Conservation (phyloP, 2,797 vertebrate species). For the Oreochromis grahami region DNA sequence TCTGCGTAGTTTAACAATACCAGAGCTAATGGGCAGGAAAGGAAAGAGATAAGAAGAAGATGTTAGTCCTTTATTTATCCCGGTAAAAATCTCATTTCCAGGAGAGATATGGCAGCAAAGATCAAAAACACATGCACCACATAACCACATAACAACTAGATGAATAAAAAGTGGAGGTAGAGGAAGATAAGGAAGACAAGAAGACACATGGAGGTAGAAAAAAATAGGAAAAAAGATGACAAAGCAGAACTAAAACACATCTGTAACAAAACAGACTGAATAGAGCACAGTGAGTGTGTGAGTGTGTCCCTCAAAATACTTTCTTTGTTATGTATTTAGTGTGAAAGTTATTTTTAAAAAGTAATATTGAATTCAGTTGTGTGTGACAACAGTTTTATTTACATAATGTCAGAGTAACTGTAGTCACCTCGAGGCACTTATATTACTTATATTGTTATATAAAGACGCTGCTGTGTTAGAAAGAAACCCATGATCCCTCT, state of each 20-base stretch:
- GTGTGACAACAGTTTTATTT: neutral
- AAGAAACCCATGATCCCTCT: neutral
- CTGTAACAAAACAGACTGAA: neutral
- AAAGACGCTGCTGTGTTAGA: neutral
- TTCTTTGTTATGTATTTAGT: neutral
- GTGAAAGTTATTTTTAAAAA: neutral
- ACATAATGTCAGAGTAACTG: neutral
- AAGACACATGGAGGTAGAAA: neutral
- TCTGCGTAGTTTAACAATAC: neutral
- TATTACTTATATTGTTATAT: neutral
- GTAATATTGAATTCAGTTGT: neutral
- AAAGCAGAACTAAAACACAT: neutral
- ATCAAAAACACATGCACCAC: neutral
- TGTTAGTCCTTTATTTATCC: fast-evolving
- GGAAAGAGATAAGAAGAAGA: neutral
- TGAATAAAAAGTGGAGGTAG: neutral
- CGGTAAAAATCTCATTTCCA: neutral
- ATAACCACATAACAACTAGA: neutral
- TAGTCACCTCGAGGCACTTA: neutral
- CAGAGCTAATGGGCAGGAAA: neutral
- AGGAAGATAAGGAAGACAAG: neutral
- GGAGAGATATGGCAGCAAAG: neutral
- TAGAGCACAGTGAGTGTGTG: neutral
- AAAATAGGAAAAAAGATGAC: neutral
- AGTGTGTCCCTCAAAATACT: neutral